Evolutionary conservation across 2,113 vertebrate genomes (phyloP).

Genomic region (Pluvianellus socialis): DNA sequence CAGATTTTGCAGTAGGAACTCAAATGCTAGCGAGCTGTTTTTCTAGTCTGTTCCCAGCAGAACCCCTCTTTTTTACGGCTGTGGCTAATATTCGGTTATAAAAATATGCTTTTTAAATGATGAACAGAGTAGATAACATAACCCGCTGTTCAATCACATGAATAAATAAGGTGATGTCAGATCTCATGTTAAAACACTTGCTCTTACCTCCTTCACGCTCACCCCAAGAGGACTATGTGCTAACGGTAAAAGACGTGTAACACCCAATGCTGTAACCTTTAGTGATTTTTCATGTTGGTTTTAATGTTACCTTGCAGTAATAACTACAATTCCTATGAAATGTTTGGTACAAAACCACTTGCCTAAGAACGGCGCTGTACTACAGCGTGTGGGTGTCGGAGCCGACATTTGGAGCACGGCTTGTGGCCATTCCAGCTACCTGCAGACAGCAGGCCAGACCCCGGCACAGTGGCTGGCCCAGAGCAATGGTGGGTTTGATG

Average conservation of each 20-base stretch:
- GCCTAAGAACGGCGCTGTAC: neutral
- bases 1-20: neutral
- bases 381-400: neutral
- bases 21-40: neutral
- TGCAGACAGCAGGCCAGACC: neutral
- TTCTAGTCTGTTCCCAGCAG: neutral
- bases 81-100: neutral
- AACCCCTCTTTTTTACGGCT: neutral
- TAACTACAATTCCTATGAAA: neutral
- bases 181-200: slow-evolving; percentile 3
- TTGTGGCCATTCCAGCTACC: rapidly evolving
- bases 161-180: slow-evolving; percentile 43
- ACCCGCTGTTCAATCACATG: neutral
- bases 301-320: slow-evolving; percentile 1
- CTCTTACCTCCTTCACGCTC: neutral
- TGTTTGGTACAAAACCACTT: neutral
- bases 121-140: neutral
- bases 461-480: neutral
- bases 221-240: neutral
- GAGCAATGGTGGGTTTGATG: neutral
- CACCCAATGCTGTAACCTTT: neutral
- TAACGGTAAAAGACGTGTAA: neutral
- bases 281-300: neutral
- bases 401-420: neutral
- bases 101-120: neutral